Evolutionary conservation across 2,888 invertebrate species (phyloP).

Genomic region (Neria commutata): DNA sequence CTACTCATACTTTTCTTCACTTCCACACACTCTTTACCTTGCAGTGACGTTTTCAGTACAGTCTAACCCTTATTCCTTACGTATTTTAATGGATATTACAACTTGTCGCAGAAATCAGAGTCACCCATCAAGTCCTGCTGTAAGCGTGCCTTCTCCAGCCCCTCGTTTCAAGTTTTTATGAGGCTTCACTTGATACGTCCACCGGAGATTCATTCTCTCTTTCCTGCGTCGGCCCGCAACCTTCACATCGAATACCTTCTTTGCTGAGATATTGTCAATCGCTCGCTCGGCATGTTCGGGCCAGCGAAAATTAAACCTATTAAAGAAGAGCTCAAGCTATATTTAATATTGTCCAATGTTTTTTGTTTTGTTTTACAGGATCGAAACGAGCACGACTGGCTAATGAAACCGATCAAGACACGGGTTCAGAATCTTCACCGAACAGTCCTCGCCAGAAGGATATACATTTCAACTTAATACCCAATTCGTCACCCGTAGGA

Average conservation of each 20-base stretch:
- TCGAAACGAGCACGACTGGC: conserved; percentile 60
- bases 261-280: background rate
- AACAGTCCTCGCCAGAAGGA: conserved; percentile 58
- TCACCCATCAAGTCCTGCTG: too few relatives aligned
- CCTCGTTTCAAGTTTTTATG: too few relatives aligned
- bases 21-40: too few relatives aligned
- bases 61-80: too few relatives aligned
- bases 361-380: conserved; percentile 42
- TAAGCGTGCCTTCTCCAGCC: too few relatives aligned
- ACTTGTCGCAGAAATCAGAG: too few relatives aligned
- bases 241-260: too few relatives aligned
- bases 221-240: background rate
- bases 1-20: too few relatives aligned
- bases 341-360: background rate
- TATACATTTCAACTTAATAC: conserved; percentile 49
- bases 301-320: background rate
- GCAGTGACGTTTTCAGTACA: too few relatives aligned
- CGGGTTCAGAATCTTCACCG: conserved; percentile 61
- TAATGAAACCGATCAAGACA: conserved; percentile 62
- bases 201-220: too few relatives aligned
- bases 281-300: background rate
- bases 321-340: background rate
- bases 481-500: conserved; percentile 58
- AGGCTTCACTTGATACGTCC: too few relatives aligned
- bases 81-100: too few relatives aligned